Conservation (phyloP, 2,113 vertebrate species). For the Cyphomyrus plagiostoma region DNA sequence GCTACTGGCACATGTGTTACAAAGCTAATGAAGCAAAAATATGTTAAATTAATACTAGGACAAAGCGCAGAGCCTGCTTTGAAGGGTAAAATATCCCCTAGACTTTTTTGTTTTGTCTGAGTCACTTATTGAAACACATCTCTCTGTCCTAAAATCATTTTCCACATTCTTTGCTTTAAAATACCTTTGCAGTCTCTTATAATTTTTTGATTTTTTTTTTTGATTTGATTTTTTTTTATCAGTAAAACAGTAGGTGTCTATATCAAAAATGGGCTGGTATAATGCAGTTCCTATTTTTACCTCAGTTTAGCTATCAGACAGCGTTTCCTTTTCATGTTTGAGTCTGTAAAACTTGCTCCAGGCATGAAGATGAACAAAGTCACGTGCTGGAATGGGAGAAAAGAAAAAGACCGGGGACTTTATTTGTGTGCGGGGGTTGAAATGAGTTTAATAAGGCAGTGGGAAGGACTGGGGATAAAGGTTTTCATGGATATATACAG, state of each 20-base stretch:
- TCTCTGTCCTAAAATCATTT: not conserved
- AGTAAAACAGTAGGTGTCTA: not conserved
- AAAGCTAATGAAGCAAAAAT: slow-evolving; percentile 8
- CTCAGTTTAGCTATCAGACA: not conserved
- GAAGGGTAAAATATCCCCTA: not conserved
- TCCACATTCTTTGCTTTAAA: not conserved
- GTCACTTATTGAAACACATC: not conserved
- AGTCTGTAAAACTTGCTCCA: not conserved
- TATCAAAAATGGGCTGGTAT: not conserved
- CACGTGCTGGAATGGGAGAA: not conserved
- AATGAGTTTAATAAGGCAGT: not conserved
- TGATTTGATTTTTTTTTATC: not conserved
- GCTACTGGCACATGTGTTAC: not conserved
- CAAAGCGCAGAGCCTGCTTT: not conserved
- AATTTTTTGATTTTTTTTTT: too few species aligned
- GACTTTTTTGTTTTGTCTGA: not conserved
- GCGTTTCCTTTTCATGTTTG: not conserved
- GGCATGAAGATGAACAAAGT: not conserved
- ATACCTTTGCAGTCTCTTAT: not conserved
- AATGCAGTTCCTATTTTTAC: not conserved
- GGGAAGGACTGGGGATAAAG: not conserved
- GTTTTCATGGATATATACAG: not conserved
- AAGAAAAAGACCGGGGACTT: not conserved
- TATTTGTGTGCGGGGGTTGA: not conserved
- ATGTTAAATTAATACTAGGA: not conserved